Conservation (phyloP, 1,140 invertebrate species). For the Procambarus virginalis region DNA sequence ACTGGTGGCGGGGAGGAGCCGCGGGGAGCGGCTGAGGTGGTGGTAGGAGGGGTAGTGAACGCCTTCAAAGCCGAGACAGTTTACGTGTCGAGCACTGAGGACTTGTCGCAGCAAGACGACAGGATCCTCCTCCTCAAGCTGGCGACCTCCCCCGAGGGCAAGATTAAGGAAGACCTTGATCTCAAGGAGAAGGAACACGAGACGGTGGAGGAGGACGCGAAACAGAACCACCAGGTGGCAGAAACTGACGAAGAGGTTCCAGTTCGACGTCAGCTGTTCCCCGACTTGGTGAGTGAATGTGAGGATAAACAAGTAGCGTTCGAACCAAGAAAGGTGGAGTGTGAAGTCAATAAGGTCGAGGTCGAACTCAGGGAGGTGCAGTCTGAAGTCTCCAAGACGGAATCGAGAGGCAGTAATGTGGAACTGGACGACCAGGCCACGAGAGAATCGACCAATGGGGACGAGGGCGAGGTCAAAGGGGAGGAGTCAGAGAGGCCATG, state of each 20-base stretch:
- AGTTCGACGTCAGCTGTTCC: slow-evolving; percentile 39
- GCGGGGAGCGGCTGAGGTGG: slow-evolving; percentile 14
- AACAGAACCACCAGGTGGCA: neutral
- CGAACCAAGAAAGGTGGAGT: neutral
- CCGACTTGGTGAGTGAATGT: slow-evolving; percentile 48
- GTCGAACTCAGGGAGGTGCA: neutral
- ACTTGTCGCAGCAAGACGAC: slow-evolving; percentile 37
- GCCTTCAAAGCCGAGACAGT: slow-evolving; percentile 54
- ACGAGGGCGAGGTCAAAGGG: neutral
- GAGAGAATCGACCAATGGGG: no score
- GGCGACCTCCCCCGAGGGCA: neutral
- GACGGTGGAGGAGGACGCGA: neutral
- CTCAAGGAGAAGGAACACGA: slow-evolving; percentile 16
- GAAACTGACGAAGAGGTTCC: neutral
- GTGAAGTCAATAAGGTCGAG: neutral
- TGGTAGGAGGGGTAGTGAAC: slow-evolving; percentile 42
- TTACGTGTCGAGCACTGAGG: slow-evolving; percentile 53
- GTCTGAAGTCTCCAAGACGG: neutral
- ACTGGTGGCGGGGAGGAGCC: neutral
- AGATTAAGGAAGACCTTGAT: slow-evolving; percentile 31
- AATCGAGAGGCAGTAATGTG: neutral
- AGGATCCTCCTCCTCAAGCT: neutral
- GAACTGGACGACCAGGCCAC: no score
- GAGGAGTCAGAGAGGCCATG: neutral
- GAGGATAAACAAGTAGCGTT: neutral